A percentile compares a stretch with the other conserved stretches of the same genome.
Evolutionary conservation across 2,113 vertebrate genomes (phyloP).

Genomic region (Prinia subflava): DNA sequence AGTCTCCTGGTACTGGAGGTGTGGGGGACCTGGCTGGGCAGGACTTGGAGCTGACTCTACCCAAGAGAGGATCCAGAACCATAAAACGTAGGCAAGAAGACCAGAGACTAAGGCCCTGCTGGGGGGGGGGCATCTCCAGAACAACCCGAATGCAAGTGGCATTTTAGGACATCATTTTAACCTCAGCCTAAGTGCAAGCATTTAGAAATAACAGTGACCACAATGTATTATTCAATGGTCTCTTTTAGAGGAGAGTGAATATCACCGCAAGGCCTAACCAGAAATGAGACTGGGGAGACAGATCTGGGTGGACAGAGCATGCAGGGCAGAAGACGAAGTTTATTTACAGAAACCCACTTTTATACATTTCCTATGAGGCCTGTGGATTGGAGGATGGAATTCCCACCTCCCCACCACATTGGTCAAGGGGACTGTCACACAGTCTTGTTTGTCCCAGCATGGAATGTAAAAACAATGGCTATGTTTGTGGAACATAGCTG

Average conservation of each 20-base stretch:
- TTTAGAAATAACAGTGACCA: not conserved
- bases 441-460: too few species aligned
- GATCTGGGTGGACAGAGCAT: too few species aligned
- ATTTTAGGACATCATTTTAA: not conserved
- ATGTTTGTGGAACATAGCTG: too few species aligned
- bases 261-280: too few species aligned
- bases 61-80: not conserved
- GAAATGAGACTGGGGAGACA: too few species aligned
- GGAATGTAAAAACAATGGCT: too few species aligned
- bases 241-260: not conserved
- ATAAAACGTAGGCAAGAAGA: not conserved
- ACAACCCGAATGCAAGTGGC: not conserved
- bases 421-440: too few species aligned
- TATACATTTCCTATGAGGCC: too few species aligned
- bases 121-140: not conserved
- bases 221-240: not conserved
- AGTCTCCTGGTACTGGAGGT: not conserved
- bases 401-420: too few species aligned
- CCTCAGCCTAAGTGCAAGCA: not conserved
- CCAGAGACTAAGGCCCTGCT: not conserved
- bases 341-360: too few species aligned
- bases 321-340: too few species aligned
- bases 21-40: not conserved
- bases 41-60: not conserved
- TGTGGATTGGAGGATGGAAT: too few species aligned